Evolutionary conservation across 2,113 vertebrate species (phyloP).

Genomic region (Xyliphius kryptos): DNA sequence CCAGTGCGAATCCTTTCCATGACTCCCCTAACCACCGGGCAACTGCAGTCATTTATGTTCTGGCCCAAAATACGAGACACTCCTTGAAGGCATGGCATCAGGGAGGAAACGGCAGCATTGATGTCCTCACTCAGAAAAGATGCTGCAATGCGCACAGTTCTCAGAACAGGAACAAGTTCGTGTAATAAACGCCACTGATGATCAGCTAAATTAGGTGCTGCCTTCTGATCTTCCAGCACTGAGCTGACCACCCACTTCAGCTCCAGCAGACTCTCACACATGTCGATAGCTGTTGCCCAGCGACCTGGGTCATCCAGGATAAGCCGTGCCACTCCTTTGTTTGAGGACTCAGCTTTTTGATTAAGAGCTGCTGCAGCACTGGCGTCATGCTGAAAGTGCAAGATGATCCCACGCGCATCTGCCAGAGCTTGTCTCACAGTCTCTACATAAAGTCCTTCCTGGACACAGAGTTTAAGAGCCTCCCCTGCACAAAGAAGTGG

Average conservation of each 20-base stretch:
- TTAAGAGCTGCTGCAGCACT: constrained; percentile 46
- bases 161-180: constrained; percentile 55
- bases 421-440: constrained; percentile 49
- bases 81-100: constrained; percentile 60
- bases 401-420: constrained; percentile 46
- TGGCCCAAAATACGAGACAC: constrained; percentile 46
- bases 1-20: constrained; percentile 46
- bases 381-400: constrained; percentile 52
- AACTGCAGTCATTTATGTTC: constrained; percentile 43
- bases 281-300: constrained; percentile 58
- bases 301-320: constrained; percentile 44
- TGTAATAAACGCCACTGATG: constrained; percentile 64
- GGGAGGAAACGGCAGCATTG: constrained; percentile 52
- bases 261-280: constrained; percentile 60
- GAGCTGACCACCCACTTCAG: constrained; percentile 60
- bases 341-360: constrained; percentile 52
- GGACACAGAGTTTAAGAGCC: constrained; percentile 50
- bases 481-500: constrained; percentile 52
- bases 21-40: constrained; percentile 42
- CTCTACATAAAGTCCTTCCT: constrained; percentile 49
- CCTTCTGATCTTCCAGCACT: constrained; percentile 55
- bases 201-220: constrained; percentile 49
- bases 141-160: constrained; percentile 50
- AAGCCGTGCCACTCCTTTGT: constrained; percentile 43
- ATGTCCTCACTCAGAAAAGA: constrained; percentile 57